phyloP scores from a whole-genome alignment of 2,113 vertebrate species.

The Chascanopsetta lugubris region DNA sequence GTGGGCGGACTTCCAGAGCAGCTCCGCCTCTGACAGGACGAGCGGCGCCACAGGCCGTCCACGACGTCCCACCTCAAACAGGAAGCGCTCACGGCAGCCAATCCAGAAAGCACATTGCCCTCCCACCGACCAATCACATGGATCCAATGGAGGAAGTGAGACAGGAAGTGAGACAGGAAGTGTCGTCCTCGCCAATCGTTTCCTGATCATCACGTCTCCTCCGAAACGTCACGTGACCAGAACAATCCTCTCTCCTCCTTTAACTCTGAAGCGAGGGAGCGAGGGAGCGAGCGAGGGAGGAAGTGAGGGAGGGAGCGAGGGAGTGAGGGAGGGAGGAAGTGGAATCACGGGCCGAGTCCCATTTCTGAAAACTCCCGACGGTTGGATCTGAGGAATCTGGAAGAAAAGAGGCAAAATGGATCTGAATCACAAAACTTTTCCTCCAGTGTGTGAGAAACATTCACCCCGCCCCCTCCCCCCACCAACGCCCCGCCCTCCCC shows the following conservation, averaged over 20 bases:
- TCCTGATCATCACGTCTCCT: constrained; percentile 23
- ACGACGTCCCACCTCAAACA: constrained; percentile 29
- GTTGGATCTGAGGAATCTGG: too few species aligned
- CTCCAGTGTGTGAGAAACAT: constrained; percentile 31
- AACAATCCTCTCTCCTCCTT: constrained; percentile 15
- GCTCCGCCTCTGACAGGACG: too few species aligned
- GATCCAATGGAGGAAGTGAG: constrained; percentile 5
- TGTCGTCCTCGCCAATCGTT: constrained; percentile 20
- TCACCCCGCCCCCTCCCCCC: too few species aligned
- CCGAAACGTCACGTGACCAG: constrained; percentile 17
- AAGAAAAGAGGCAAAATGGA: neutral
- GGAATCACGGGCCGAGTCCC: neutral
- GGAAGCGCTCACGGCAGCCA: constrained; percentile 19
- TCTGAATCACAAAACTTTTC: constrained; percentile 30
- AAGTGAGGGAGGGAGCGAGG: neutral
- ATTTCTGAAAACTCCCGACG: neutral
- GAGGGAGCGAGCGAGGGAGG: neutral
- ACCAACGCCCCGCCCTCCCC: too few species aligned
- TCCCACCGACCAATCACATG: constrained; percentile 28
- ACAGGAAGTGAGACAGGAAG: constrained; percentile 2
- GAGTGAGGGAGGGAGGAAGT: neutral
- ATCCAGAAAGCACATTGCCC: constrained; percentile 60
- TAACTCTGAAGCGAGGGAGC: constrained; percentile 22
- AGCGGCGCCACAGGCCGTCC: too few species aligned
- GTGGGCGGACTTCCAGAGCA: too few species aligned